Evolutionary conservation across 2,113 vertebrate species (phyloP), one percentile per base, ranked within the genome.

Genomic region (Tylochromis polylepis): DNA sequence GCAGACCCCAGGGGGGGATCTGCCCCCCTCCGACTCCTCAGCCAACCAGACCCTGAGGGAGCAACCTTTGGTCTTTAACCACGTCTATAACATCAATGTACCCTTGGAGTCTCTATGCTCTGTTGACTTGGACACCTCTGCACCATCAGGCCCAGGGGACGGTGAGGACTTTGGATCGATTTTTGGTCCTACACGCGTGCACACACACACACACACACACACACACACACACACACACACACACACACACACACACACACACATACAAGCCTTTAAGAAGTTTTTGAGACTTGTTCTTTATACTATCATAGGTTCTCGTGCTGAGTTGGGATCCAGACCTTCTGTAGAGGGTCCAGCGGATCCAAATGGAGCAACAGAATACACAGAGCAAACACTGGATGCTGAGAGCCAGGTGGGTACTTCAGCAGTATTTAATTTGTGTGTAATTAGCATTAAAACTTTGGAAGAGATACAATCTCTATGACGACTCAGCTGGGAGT

Each of bases 61-160:
- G 78, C 97, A 97, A 88, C 96, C 98, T 1, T 91, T 99, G 95
- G 95, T 98, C 91, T 99, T 99, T 93, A 98, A 98, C 95, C 99
- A 99, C 12, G 96, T 99, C 86, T 99, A 99, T 94, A 99, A 98
- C 95, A 99, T 99, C 89, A 98, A 99, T 6, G 96, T 99, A 51
- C 98, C 98, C 0, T 59, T 97, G 91, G 97, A 98, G 92, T 98
- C 97, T 53, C 96, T 98, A 84, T 99, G 99, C 94, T 97, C 97
- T 0, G 96, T 98, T 0, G 92, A 97, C 88, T 94, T 98, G 86
- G 98, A 98, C 80, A 87, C 97, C 70, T 88, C 93, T 3, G 59
- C 86, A 20, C 83, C 91, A 16, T 58, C 87, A 12, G 90, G 55
- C 57, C 59, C 93, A 34, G 89, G 90, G 83, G 83, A 93, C 2